Evolutionary conservation across 2,888 invertebrate species (phyloP).

Genomic region (Ophraella communa): DNA sequence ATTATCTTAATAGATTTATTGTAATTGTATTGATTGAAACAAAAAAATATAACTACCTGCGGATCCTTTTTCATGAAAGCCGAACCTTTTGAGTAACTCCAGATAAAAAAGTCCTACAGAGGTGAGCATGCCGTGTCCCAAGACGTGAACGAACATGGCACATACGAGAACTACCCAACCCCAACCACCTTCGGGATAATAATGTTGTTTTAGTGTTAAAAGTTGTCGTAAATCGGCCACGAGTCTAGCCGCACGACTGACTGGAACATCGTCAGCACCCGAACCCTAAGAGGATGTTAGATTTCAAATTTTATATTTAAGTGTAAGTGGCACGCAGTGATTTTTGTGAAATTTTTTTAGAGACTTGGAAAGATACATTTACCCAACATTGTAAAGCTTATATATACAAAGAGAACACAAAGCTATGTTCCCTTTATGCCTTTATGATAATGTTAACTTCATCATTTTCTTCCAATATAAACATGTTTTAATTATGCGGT

Average conservation of each 20-base stretch:
- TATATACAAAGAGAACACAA: too few species aligned
- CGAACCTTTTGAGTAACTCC: constrained; percentile 60
- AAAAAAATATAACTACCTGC: constrained; percentile 76
- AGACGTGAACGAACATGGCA: constrained; percentile 74
- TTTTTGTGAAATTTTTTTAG: background rate
- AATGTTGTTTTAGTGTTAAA: constrained; percentile 77
- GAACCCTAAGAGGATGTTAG: constrained; percentile 53
- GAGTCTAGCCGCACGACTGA: constrained; percentile 62
- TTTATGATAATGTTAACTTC: too few species aligned
- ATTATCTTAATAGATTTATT: too few species aligned
- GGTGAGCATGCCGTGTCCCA: constrained; percentile 78
- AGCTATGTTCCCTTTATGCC: too few species aligned
- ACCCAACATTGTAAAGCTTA: too few species aligned
- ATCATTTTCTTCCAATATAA: too few species aligned
- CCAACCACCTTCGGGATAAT: constrained; percentile 89
- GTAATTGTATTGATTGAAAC: too few species aligned
- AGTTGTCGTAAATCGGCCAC: constrained; percentile 66
- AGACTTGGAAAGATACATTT: too few species aligned
- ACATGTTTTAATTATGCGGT: too few species aligned
- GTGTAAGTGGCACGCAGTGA: too few species aligned
- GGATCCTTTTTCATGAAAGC: constrained; percentile 66
- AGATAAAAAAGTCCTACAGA: constrained; percentile 64
- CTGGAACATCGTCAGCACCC: constrained; percentile 60
- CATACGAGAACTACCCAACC: constrained; percentile 82
- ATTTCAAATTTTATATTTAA: background rate